Conservation (phyloP, 1,140 invertebrate genomes). For the Maniola jurtina region DNA sequence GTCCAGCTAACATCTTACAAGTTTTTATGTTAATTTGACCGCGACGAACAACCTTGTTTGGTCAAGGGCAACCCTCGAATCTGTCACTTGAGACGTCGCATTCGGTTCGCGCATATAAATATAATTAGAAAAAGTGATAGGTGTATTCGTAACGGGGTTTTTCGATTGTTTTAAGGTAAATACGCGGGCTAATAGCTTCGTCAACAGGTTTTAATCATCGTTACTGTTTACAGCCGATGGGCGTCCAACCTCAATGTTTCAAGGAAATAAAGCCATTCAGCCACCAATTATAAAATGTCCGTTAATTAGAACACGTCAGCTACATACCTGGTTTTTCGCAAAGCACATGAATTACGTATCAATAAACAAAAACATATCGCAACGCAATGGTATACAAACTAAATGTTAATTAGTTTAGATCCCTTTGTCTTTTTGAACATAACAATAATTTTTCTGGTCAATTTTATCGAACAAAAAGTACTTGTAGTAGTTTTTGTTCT, state of each 20-base stretch:
- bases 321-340: conserved; percentile 54
- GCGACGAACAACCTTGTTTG: conserved; percentile 51
- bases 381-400: conserved; percentile 30
- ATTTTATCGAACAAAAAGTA: too few relatives aligned
- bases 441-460: too few relatives aligned
- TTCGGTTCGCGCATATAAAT: conserved; percentile 14
- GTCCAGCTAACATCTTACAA: conserved; percentile 33
- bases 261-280: conserved; percentile 68
- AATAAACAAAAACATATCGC: conserved; percentile 48
- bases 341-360: conserved; percentile 45
- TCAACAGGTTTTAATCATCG: conserved; percentile 42
- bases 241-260: conserved; percentile 65
- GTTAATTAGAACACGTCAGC: conserved; percentile 54
- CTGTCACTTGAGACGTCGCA: conserved; percentile 37
- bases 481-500: too few relatives aligned
- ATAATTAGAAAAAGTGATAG: conserved; percentile 8
- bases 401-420: neutral
- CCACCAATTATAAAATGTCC: conserved; percentile 58
- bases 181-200: neutral
- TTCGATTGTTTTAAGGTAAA: neutral
- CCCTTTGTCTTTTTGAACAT: neutral
- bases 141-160: neutral
- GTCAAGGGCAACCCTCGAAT: conserved; percentile 67
- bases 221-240: conserved; percentile 42
- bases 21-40: conserved; percentile 52